Base-by-base conservation (phyloP, 1,140 invertebrate species). In the Aricia agestis region DNA sequence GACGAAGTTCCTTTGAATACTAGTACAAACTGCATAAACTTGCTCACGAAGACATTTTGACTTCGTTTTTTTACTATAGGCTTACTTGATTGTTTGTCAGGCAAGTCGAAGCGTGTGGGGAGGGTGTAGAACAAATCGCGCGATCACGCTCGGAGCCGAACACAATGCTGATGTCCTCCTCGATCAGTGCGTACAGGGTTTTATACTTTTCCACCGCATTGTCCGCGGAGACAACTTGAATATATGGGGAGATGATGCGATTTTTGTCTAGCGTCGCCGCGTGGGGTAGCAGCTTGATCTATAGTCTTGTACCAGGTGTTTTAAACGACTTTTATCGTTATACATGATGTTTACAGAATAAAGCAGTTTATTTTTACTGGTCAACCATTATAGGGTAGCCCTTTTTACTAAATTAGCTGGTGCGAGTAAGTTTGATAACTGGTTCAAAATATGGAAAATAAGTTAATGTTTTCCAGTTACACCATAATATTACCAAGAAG, bases 111-210 rank as follows among this genome's bases (percentile, higher is more conserved):
- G 68, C 75, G 45, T 79, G 79, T 78, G 69, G 72, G 75, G 81
- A 77, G 82, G 81, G 80, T 84, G 85, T 88, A 83, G 85, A 83
- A 86, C 86, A 89, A 89, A 90, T 89, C 87, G 88, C 74, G 72
- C 78, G 79, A 84, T 86, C 84, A 78, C 75, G 66, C 68, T 69
- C 73, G 73, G 72, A 70, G 45, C 75, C 72, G 76, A 71, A 73
- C 78, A 86, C 82, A 87, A 85, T 87, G 80, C 80, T 80, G 83
- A 86, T 83, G 81, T 73, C 72, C 68, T 78, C 81, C 74, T 74
- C 79, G 83, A 82, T 77, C 81, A 85, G 82, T 78, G 83, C 83
- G 80, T 80, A 78, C 78, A 70, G 67, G 87, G 81, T 84, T 90
- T 89, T 86, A 88, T 88, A 86, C 83, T 89, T 87, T 87, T 84